A percentile compares a stretch with the other conserved stretches of the same genome.
phyloP scores from a whole-genome alignment of 2,888 invertebrate genomes.

The Oscheius sp. region DNA sequence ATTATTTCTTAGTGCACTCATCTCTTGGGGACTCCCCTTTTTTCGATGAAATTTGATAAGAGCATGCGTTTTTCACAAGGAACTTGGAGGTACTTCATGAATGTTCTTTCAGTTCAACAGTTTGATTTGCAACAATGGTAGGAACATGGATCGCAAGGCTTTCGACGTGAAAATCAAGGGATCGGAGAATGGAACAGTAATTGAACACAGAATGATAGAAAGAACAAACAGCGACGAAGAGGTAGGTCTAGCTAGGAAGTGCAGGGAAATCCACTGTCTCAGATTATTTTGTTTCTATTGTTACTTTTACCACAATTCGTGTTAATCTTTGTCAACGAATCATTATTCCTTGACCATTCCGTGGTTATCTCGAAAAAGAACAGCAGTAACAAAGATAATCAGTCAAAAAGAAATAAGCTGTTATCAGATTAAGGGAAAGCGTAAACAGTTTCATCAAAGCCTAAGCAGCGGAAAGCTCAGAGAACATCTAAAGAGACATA shows the following conservation, averaged over 20 bases:
- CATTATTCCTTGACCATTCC: conserved; percentile 12
- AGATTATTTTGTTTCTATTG: neutral
- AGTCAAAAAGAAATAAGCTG: conserved; percentile 16
- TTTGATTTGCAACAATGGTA: conserved; percentile 11
- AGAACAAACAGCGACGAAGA: neutral
- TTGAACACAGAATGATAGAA: conserved; percentile 18
- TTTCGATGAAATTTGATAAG: conserved; percentile 26
- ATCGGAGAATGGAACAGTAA: neutral
- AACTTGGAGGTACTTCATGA: neutral
- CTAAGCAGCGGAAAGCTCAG: neutral
- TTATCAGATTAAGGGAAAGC: conserved; percentile 8
- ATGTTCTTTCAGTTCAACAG: conserved; percentile 23
- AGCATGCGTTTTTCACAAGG: conserved; percentile 16
- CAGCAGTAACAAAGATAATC: conserved; percentile 25
- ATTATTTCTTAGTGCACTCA: conserved; percentile 3
- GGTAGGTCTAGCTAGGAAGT: neutral
- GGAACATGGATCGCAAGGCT: neutral
- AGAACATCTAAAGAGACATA: neutral
- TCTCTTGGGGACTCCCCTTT: conserved; percentile 1
- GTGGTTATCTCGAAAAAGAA: conserved; percentile 4
- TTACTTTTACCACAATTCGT: neutral
- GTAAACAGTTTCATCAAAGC: conserved; percentile 17
- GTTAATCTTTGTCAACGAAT: conserved; percentile 8
- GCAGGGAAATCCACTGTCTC: neutral
- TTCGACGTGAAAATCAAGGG: conserved; percentile 3